Evolutionary conservation across 2,797 vertebrate genomes (phyloP), one percentile per base, ranked within the genome.

Genomic region (Chlorospingus semifuscus): DNA sequence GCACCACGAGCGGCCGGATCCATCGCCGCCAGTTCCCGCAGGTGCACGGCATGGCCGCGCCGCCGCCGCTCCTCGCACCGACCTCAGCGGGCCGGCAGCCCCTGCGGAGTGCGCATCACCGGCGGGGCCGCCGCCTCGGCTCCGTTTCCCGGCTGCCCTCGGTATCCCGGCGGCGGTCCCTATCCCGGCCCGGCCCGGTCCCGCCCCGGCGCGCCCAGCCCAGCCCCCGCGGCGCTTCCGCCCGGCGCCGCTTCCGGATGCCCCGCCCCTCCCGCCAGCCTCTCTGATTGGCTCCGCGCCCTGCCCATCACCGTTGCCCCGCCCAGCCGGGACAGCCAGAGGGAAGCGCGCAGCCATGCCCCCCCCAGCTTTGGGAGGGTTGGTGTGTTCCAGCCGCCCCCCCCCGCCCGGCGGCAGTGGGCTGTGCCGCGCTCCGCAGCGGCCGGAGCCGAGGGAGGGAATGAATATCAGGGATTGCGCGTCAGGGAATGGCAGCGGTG

Each of bases 11-110:
- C 36, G 99, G 99, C 74, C 99, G 98, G 80, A 99, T 99, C 99
- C 99, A 99, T 80, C 98, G 98, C 88, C 99, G 99, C 99, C 99
- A 99, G 97, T 99, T 99, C 69, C 98, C 99, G 97, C 98, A 99
- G 52, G 99, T 99, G 97, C 98, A 99, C 79, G 99, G 99, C 99
- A 99, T 99, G 80, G 56, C 56, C 55, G 24, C 89, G 72, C 26
- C 60, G 18, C 32, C 76, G 22, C 55, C 69, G 32, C 56, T 12
- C 19, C 59, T 27, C 68, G 23, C 88, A 52, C 65, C 46, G 29
- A 44, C 72, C 85, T 95, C 72, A 91, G 66, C 90, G 87, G 55
- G 69, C 82, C 71, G 84, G 65, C 56, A 57, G 56, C 53, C 36
- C 60, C 78, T 50, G 47, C 37, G 27, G 77, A 32, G 30, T 20